Evolutionary conservation across 2,113 vertebrate genomes (phyloP), one percentile per base, ranked within the genome.

Genomic region (Corythoichthys intestinalis): DNA sequence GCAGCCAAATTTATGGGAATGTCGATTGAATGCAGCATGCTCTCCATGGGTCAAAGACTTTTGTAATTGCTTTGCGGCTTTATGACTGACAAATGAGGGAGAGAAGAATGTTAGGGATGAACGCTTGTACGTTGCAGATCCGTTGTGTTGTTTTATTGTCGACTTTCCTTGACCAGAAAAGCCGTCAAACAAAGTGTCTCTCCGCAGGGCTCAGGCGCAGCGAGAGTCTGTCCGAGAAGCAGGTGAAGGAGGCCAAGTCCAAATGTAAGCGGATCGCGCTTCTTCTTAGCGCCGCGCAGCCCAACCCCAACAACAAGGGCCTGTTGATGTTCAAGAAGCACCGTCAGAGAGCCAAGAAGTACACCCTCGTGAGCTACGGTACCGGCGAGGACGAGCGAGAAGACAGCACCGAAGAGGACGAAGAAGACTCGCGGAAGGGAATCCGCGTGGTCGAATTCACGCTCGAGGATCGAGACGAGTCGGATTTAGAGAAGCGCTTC

Each of bases 291-390:
- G 94, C 94, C 0, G 93, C 94, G 63, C 93, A 95, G 41, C 92
- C 94, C 81, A 96, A 96, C 78, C 95, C 97, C 87, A 94, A 94
- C 78, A 98, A 97, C 90, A 96, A 96, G 83, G 97, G 97, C 86
- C 92, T 96, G 91, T 94, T 98, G 92, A 98, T 99, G 97, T 99
- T 98, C 91, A 98, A 97, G 91, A 97, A 94, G 88, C 94, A 96
- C 52, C 94, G 95, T 14, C 94, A 95, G 84, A 93, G 97, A 81
- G 96, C 95, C 1, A 95, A 94, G 83, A 96, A 96, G 78, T 99
- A 94, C 72, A 99, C 97, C 44, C 92, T 99, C 11, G 92, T 98
- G 74, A 99, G 97, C 89, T 99, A 99, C 97, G 97, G 97, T 20
- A 99, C 97, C 0, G 96, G 95, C 1, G 94, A 96, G 78, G 89